Evolutionary conservation across 2,797 vertebrate genomes (phyloP).

Genomic region (Tarsius wallacei): DNA sequence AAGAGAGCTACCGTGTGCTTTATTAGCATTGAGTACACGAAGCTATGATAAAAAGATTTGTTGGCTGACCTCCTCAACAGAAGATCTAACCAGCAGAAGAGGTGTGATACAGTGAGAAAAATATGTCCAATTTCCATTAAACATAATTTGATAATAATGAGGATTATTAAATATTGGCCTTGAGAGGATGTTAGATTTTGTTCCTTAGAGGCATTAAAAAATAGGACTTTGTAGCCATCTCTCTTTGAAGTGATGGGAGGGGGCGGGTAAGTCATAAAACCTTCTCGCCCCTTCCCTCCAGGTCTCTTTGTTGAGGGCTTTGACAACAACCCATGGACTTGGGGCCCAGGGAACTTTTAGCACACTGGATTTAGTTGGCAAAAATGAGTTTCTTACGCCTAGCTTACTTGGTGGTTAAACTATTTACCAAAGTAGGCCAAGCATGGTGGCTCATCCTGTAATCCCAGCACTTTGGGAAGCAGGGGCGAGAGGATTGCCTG

Average conservation of each 20-base stretch:
- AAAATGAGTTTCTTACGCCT: no score
- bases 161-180: neutral
- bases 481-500: no score
- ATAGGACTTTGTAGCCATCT: neutral
- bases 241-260: neutral
- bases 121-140: neutral
- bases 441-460: no score
- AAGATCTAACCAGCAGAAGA: neutral
- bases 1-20: neutral
- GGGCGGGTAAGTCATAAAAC: fast-evolving
- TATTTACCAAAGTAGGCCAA: no score
- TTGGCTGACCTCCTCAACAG: neutral
- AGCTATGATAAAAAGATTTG: neutral
- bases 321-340: no score
- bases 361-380: neutral
- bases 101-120: neutral
- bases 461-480: no score
- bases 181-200: neutral
- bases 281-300: fast-evolving
- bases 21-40: no score
- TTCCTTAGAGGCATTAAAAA: neutral
- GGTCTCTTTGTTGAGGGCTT: no score
- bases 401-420: no score
- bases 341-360: neutral
- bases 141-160: neutral